A percentile compares a stretch with the other conserved stretches of the same genome.
Conservation (phyloP, 2,797 vertebrate genomes). For the Alcedo quadribrachys region DNA sequence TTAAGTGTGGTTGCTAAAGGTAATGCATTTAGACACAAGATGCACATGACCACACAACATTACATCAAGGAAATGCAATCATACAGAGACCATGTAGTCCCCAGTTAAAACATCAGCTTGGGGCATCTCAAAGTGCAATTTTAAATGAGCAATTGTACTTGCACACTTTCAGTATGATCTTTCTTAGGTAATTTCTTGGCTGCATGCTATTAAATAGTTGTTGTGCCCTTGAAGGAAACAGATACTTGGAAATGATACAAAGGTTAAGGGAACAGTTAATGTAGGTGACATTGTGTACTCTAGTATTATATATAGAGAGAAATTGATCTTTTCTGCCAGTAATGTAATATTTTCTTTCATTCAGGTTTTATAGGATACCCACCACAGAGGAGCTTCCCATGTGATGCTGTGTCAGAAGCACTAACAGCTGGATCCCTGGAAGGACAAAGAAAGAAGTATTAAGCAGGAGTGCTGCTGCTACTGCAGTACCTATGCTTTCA, state of each 20-base stretch:
- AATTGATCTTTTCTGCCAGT: neutral
- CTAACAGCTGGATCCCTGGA: neutral
- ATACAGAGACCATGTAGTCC: neutral
- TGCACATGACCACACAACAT: neutral
- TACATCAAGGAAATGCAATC: neutral
- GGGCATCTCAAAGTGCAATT: neutral
- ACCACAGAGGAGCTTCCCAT: neutral
- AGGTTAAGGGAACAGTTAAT: neutral
- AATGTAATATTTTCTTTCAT: neutral
- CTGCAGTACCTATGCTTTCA: neutral
- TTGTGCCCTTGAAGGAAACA: neutral
- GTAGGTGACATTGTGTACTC: neutral
- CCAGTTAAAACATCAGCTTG: neutral
- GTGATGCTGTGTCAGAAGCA: neutral
- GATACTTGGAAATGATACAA: neutral
- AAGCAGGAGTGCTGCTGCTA: neutral
- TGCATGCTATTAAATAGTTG: neutral
- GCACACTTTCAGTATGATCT: neutral
- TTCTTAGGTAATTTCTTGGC: neutral
- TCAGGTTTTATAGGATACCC: neutral
- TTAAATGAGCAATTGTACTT: neutral
- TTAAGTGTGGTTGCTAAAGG: constrained; percentile 26
- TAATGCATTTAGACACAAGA: neutral
- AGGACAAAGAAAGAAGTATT: neutral
- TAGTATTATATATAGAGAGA: neutral